Conservation (phyloP, 2,888 invertebrate species). For the Microctonus hyperodae region DNA sequence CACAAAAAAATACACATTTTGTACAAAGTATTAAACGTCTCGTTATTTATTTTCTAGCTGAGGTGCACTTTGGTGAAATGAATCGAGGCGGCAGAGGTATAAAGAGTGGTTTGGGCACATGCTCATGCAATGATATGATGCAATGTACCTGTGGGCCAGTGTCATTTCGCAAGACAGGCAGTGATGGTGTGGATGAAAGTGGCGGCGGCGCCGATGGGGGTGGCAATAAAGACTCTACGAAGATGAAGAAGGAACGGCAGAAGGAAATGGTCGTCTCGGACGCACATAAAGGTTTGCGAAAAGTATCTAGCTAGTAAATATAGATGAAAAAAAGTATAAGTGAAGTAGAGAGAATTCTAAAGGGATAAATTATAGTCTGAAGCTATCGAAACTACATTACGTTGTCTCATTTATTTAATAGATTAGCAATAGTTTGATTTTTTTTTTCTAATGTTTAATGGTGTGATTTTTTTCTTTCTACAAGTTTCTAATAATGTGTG, state of each 20-base stretch:
- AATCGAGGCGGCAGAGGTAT: conserved; percentile 65
- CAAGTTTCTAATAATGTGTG: conserved; percentile 55
- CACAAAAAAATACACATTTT: neutral
- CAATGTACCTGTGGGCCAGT: conserved; percentile 63
- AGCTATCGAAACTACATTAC: no score
- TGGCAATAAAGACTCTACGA: conserved; percentile 37
- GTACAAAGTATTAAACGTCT: conserved; percentile 11
- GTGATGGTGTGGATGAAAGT: conserved; percentile 31
- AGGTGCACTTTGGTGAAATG: conserved; percentile 58
- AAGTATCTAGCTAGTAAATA: conserved; percentile 9
- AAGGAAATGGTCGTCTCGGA: conserved; percentile 44
- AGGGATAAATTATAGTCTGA: neutral
- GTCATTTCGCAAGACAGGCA: conserved; percentile 37
- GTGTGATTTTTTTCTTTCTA: no score
- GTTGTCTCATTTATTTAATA: no score
- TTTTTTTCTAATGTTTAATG: neutral
- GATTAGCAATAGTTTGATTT: no score
- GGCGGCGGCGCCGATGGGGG: neutral
- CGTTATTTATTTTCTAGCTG: conserved; percentile 49
- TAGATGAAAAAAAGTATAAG: no score
- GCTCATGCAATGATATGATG: conserved; percentile 63
- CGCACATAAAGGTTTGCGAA: conserved; percentile 52
- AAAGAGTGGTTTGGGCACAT: conserved; percentile 64
- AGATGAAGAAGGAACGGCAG: conserved; percentile 45
- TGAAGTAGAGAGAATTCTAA: neutral